A percentile compares a stretch with the other conserved stretches of the same genome.
Evolutionary conservation across 2,888 invertebrate genomes (phyloP).

Genomic region (Fragum fragum): DNA sequence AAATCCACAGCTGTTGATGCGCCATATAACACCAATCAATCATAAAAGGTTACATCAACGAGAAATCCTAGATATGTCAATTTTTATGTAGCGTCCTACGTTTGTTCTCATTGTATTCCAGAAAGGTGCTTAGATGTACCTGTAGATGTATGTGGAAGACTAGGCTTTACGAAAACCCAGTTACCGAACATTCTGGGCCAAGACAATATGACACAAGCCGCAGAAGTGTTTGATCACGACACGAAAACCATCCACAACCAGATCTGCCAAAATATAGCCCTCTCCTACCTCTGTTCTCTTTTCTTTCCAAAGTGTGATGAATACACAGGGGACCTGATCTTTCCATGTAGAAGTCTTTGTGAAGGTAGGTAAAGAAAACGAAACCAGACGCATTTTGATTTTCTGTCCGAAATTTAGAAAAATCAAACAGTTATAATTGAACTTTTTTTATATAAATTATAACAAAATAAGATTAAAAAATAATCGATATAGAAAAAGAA

Average conservation of each 20-base stretch:
- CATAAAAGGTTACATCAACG: too few species aligned
- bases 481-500: too few species aligned
- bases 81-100: too few species aligned
- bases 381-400: too few species aligned
- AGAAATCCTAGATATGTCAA: too few species aligned
- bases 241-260: constrained; percentile 34
- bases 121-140: constrained; percentile 43
- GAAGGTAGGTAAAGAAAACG: constrained; percentile 43
- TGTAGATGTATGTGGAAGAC: constrained; percentile 44
- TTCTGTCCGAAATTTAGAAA: too few species aligned
- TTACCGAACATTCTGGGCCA: constrained; percentile 67
- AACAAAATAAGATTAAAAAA: too few species aligned
- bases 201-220: constrained; percentile 41
- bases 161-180: constrained; percentile 59
- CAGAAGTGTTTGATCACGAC: constrained; percentile 41
- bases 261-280: constrained; percentile 60
- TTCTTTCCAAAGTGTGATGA: constrained; percentile 66
- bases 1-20: too few species aligned
- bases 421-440: too few species aligned
- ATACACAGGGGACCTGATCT: constrained; percentile 6
- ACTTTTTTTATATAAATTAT: too few species aligned
- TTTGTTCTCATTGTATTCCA: neutral
- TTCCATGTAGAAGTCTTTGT: constrained; percentile 63
- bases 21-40: too few species aligned
- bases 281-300: constrained; percentile 68